Percentiles rank a stretch among this genome's conserved stretches.
phyloP scores from a whole-genome alignment of 2,797 vertebrate genomes.

The Pipistrellus pygmaeus region DNA sequence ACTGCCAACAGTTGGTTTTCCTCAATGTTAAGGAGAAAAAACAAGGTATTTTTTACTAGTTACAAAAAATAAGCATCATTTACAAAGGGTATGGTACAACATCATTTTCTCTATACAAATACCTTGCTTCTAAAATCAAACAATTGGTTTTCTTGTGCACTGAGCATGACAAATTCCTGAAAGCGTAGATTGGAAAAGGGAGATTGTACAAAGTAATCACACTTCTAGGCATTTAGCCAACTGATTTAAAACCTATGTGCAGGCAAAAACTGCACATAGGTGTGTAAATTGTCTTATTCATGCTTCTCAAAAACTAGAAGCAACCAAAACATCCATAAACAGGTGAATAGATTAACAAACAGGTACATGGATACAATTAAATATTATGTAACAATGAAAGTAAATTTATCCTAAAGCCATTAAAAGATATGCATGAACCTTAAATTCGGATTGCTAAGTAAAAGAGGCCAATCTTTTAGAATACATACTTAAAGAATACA shows the following conservation, averaged over 20 bases:
- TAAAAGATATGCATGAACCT: neutral
- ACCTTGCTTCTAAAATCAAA: neutral
- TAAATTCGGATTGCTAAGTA: neutral
- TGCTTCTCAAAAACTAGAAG: neutral
- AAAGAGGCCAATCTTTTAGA: neutral
- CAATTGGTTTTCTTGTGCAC: neutral
- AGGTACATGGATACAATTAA: neutral
- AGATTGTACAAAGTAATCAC: neutral
- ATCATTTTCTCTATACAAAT: neutral
- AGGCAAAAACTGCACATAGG: neutral
- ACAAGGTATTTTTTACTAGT: neutral
- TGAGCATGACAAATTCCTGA: slow-evolving; percentile 21
- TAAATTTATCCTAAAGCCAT: neutral
- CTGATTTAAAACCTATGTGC: neutral
- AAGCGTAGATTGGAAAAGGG: neutral
- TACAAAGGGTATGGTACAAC: neutral
- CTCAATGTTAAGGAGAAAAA: neutral
- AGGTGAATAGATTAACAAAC: neutral
- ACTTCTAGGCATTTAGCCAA: neutral
- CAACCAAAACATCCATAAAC: neutral
- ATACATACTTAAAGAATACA: neutral
- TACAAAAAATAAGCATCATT: neutral
- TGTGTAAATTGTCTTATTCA: neutral
- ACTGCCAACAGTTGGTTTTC: neutral
- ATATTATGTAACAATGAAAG: neutral